Conservation (phyloP, 2,888 invertebrate genomes). For the Serrognathus titanus region DNA sequence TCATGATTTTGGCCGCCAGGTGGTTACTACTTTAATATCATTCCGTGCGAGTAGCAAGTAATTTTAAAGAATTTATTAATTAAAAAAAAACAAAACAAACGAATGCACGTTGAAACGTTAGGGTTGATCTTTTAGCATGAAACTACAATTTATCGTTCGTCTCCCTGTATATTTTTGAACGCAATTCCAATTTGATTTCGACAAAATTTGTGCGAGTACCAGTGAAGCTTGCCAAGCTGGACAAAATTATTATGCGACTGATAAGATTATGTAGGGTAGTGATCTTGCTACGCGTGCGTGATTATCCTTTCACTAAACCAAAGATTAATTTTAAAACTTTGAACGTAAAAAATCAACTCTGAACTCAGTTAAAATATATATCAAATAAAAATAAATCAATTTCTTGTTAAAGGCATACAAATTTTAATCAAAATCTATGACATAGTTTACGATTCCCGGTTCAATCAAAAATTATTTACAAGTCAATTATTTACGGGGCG, state of each 20-base stretch:
- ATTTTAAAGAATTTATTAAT: constrained; percentile 9
- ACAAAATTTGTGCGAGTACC: neutral
- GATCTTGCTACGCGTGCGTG: too few relatives aligned
- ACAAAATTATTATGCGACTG: too few relatives aligned
- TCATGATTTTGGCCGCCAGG: constrained; percentile 47
- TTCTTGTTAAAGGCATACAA: too few relatives aligned
- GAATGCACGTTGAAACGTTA: constrained; percentile 2
- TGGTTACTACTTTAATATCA: constrained; percentile 43
- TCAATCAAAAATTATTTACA: too few relatives aligned
- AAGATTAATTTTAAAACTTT: too few relatives aligned
- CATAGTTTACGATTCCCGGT: too few relatives aligned
- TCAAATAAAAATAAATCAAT: neutral
- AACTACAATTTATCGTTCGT: neutral
- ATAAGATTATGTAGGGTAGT: too few relatives aligned
- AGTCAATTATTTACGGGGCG: too few relatives aligned
- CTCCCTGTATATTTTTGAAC: neutral
- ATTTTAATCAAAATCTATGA: too few relatives aligned
- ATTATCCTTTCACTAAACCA: too few relatives aligned
- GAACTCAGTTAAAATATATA: neutral
- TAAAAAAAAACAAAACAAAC: constrained; percentile 7
- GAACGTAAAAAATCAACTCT: constrained; percentile 1
- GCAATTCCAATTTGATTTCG: neutral
- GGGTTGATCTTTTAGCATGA: constrained; percentile 12
- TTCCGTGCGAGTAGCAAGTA: constrained; percentile 11
- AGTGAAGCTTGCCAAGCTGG: too few relatives aligned